Evolutionary conservation across 2,797 vertebrate genomes (phyloP).

Genomic region (Alcedo quadribrachys): DNA sequence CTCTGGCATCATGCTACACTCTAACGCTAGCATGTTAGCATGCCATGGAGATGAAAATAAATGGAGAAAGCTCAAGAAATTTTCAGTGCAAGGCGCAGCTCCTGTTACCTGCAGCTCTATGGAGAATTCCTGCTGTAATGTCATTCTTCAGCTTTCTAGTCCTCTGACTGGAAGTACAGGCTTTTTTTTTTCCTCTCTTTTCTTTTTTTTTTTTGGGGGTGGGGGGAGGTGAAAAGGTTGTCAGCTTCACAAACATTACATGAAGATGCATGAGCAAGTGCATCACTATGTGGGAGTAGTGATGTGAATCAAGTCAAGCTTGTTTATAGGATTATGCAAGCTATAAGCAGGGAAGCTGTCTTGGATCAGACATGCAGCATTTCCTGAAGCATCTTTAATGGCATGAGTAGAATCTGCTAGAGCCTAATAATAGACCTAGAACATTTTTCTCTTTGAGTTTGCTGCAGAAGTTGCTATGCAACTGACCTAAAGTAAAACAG

Average conservation of each 20-base stretch:
- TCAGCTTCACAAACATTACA: background rate
- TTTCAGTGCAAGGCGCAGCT: background rate
- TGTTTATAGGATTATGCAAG: background rate
- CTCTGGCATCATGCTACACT: slow-evolving; percentile 13
- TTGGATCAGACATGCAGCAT: background rate
- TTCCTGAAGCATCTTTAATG: slow-evolving; percentile 27
- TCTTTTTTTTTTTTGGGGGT: background rate
- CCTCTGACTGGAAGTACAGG: background rate
- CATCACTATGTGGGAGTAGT: background rate
- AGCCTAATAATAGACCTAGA: slow-evolving; percentile 15
- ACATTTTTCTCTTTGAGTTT: slow-evolving; percentile 9
- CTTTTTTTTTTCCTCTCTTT: accelerated
- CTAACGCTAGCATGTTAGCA: background rate
- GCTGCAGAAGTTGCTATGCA: background rate
- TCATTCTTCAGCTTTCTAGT: background rate
- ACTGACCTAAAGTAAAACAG: background rate
- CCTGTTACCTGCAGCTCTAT: background rate
- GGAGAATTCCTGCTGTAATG: background rate
- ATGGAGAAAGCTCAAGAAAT: background rate
- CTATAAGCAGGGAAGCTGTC: background rate
- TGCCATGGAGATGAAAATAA: background rate
- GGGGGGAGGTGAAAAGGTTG: background rate
- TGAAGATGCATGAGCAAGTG: background rate
- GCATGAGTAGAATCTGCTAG: background rate
- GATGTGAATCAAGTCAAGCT: background rate